These are phyloP conservation scores for Leptopilina clavipes DNA, from an alignment of 1,140 invertebrate species.

Conservation along the genomic window DNA sequence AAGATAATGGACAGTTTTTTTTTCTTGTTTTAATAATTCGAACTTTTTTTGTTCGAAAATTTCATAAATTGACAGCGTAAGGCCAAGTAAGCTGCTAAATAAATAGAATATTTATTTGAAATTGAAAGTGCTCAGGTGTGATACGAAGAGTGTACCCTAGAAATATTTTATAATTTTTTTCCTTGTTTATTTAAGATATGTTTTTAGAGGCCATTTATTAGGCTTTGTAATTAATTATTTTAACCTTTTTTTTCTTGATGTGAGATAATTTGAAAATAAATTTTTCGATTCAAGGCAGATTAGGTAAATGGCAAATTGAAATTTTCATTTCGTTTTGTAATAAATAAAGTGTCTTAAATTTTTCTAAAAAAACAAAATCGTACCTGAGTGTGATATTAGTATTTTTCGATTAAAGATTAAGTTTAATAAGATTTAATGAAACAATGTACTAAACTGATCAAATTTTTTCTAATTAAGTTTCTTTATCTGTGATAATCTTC, in stretches of 20 bases:
- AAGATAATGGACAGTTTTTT: slow-evolving; percentile 51
- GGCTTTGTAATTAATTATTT: background rate
- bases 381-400: slow-evolving; percentile 64
- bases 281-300: slow-evolving; percentile 16
- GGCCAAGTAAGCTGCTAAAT: slow-evolving; percentile 52
- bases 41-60: slow-evolving; percentile 39
- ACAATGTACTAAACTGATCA: slow-evolving; percentile 67
- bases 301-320: background rate
- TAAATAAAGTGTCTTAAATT: slow-evolving; percentile 44
- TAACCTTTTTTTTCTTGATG: background rate
- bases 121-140: background rate
- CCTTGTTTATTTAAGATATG: background rate
- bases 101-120: background rate
- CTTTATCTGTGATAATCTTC: background rate
- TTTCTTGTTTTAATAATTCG: slow-evolving; percentile 58
- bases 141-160: background rate
- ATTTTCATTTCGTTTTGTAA: slow-evolving; percentile 34
- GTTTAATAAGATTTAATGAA: slow-evolving; percentile 59
- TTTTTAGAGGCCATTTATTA: slow-evolving; percentile 24
- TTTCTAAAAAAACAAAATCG: slow-evolving; percentile 49
- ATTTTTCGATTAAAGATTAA: slow-evolving; percentile 40
- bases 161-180: slow-evolving; percentile 13
- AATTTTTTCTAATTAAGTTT: slow-evolving; percentile 53
- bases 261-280: slow-evolving; percentile 26
- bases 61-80: slow-evolving; percentile 66